These are phyloP conservation scores for Halictus ligatus DNA, from an alignment of 2,888 invertebrate species.

Conservation along the genomic window DNA sequence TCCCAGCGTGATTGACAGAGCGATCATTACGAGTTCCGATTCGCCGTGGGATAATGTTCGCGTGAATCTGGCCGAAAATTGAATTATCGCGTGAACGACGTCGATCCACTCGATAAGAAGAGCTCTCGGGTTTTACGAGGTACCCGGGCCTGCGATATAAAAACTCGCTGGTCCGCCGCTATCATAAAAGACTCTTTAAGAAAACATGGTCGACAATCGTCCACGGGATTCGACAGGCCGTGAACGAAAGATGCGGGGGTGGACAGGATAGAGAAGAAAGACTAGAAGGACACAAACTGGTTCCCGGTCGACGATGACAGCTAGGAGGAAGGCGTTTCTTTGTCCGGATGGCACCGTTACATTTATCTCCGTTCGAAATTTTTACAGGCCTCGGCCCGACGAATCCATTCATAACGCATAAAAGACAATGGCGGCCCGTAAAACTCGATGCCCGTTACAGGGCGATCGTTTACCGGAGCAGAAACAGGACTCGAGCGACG, in stretches of 20 bases:
- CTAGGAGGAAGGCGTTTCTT: constrained; percentile 26
- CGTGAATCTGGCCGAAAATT: not conserved
- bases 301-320: constrained; percentile 20
- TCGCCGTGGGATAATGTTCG: not conserved
- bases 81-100: not conserved
- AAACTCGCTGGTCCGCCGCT: not conserved
- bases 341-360: constrained; percentile 38
- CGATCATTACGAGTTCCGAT: not conserved
- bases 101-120: constrained; percentile 5
- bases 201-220: constrained; percentile 7
- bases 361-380: constrained; percentile 52
- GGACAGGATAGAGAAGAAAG: not conserved
- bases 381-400: constrained; percentile 42
- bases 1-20: not conserved
- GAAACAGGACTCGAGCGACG: constrained; percentile 49
- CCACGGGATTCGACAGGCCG: constrained; percentile 5
- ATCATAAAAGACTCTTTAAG: constrained; percentile 12
- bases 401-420: constrained; percentile 63
- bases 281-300: not conserved
- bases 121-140: constrained; percentile 13
- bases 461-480: constrained; percentile 47
- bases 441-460: constrained; percentile 61
- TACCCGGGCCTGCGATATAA: not conserved
- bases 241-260: not conserved
- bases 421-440: constrained; percentile 63